phyloP scores from a whole-genome alignment of 1,140 invertebrate genomes.

The Agrypnia vestita region DNA sequence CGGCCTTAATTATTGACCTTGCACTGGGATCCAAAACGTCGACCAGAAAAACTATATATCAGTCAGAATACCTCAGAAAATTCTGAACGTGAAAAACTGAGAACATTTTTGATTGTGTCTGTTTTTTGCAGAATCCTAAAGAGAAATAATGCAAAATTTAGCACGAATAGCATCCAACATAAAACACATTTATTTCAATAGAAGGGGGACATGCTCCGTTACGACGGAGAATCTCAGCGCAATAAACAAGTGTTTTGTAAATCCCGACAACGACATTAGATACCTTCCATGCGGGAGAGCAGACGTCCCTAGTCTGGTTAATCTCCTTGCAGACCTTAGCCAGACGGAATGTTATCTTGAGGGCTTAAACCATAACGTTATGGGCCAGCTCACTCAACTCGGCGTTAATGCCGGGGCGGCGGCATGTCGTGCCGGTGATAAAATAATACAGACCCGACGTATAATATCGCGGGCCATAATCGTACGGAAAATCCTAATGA shows the following conservation, averaged over 20 bases:
- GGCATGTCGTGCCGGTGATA: neutral
- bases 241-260: neutral
- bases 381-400: neutral
- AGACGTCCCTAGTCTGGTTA: neutral
- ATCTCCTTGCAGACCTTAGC: slow-evolving; percentile 4
- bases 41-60: no score
- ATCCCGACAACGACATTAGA: neutral
- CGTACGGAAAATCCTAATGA: slow-evolving; percentile 30
- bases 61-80: no score
- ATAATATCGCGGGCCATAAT: slow-evolving; percentile 21
- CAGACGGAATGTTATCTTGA: slow-evolving; percentile 10
- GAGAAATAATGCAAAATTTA: no score
- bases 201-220: no score
- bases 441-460: neutral
- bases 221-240: no score
- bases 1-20: no score
- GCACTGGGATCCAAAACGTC: no score
- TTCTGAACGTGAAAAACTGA: no score
- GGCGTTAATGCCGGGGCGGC: neutral
- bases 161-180: no score
- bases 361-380: neutral
- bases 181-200: no score
- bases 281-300: neutral
- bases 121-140: no score
- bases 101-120: no score